Base-by-base conservation (phyloP, 2,113 vertebrate genomes). In the Hydrolagus affinis region DNA sequence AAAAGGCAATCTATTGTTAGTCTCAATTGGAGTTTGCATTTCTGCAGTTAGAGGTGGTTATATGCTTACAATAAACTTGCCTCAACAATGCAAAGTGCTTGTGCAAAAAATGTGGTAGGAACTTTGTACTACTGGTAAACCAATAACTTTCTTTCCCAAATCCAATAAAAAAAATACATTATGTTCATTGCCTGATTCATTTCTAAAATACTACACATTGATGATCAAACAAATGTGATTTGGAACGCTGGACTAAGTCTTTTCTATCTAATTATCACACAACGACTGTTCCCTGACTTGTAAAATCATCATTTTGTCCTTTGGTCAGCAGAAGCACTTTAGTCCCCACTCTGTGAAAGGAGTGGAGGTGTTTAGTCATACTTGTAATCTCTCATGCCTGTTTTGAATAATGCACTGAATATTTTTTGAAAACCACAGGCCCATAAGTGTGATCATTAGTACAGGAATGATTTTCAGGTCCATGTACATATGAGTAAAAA, bases 391-490 rank as follows among this genome's bases (percentile, higher is more conserved):
- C 77, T 80, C 25, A 80, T 60, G 77, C 59, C 17, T 64, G 19
- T 28, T 80, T 80, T 80, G 77, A 25, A 66, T 60, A 15, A 0
- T 60, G 60, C 59, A 28, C 23, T n/a, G 14, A 64, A 66, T 56
- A 80, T 25, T 80, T 80, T 80, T 44, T 23, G 23, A 66, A 80
- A 80, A 80, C 77, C 59, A 30, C 77, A 80, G 64, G 59, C 59
- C 77, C 60, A 80, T 17, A 62, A 62, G 15, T 23, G 64, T 64
- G 57, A 11, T 80, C 14, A 64, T 28, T 64, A 62, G 60, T 80
- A 80, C 77, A 80, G 59, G 57, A 80, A 80, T 80, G 77, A 80
- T 80, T 80, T 80, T 80, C 59, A 80, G 3, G 28, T 80, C 60
- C 44, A 44, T 1, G 44, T 6, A 44, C 44, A 44, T 64, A 11